Evolutionary conservation across 2,113 vertebrate species (phyloP).

Genomic region (Corydoras maculifer): DNA sequence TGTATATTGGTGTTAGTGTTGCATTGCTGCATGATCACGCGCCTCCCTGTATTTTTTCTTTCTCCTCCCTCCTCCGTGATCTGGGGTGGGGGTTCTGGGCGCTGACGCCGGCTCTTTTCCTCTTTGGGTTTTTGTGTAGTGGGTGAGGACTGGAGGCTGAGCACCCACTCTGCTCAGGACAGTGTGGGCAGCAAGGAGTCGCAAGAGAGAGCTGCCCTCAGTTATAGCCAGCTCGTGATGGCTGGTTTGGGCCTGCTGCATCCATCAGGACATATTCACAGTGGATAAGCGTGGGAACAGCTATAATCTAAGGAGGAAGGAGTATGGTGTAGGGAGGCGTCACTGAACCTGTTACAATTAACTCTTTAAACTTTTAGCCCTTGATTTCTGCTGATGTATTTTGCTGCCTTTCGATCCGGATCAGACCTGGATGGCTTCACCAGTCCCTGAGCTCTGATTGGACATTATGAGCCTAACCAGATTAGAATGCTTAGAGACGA

Average conservation of each 20-base stretch:
- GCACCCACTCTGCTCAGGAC: background rate
- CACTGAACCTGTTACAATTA: constrained; percentile 10
- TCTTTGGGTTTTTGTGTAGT: constrained; percentile 3
- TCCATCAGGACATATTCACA: constrained; percentile 29
- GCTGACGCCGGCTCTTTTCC: constrained; percentile 4
- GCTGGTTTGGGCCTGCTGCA: constrained; percentile 35
- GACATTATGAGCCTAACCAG: background rate
- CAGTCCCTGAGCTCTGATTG: background rate
- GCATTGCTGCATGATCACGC: constrained; percentile 11
- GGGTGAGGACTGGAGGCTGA: constrained; percentile 8
- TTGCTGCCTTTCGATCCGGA: background rate
- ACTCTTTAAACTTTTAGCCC: too few species aligned
- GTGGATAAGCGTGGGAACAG: constrained; percentile 30
- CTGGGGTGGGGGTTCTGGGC: constrained; percentile 23
- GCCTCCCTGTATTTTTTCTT: constrained; percentile 23
- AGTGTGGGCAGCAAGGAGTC: background rate
- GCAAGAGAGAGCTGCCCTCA: background rate
- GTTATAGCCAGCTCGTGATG: constrained; percentile 45
- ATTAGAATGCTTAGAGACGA: background rate
- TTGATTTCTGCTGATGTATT: background rate
- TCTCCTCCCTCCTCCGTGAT: constrained; percentile 23
- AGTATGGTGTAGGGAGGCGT: constrained; percentile 42
- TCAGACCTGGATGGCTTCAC: background rate
- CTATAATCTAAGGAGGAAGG: constrained; percentile 16
- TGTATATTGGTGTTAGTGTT: background rate